Evolutionary conservation across 2,797 vertebrate genomes (phyloP), one percentile per base, ranked within the genome.

Genomic region (Acipenser transmontanus): DNA sequence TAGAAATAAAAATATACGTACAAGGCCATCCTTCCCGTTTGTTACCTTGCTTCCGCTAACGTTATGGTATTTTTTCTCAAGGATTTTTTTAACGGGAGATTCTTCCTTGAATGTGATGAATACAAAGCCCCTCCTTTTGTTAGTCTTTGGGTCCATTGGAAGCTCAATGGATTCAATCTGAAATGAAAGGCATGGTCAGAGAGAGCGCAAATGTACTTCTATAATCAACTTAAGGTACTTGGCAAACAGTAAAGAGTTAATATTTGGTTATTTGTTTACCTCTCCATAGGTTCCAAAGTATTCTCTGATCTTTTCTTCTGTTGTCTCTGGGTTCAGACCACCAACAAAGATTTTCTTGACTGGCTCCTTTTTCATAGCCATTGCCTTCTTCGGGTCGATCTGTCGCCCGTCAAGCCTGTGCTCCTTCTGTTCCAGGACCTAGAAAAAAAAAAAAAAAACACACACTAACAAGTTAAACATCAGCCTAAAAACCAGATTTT

Each of bases 261-360:
- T 17, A 17, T 17, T 17, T 17, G 17, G 17, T 17, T 17, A 14
- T 9, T 6, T 57, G 84, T 90, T 8, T 47, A 96, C 97, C 95
- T 99, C 96, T 78, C 97, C 97, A 73, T 96, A 99, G 0, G 91
- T 84, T 1, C 91, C 90, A 0, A 99, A 99, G 75, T 99, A 96
- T 82, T 98, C 95, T 79, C 93, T 90, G 78, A 99, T 95, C 74
- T 93, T 89, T 34, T 99, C 97, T 79, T 99, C 96, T 1, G 95
- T 91, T 1, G 97, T 94, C 82, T 99, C 97, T 12, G 97, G 97
- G 68, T 95, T 98, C 76, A 99, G 82, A 47, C 97, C 97, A 1
- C 97, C 97, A 11, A 99, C 97, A 80, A 99, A 98, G 79, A 99
- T 98, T 85, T 99, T 99, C 85, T 96, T 98, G 50, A 93, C 93